These are phyloP conservation scores for Lacerta agilis DNA, from an alignment of 2,797 vertebrate genomes.

Conservation along the genomic window DNA sequence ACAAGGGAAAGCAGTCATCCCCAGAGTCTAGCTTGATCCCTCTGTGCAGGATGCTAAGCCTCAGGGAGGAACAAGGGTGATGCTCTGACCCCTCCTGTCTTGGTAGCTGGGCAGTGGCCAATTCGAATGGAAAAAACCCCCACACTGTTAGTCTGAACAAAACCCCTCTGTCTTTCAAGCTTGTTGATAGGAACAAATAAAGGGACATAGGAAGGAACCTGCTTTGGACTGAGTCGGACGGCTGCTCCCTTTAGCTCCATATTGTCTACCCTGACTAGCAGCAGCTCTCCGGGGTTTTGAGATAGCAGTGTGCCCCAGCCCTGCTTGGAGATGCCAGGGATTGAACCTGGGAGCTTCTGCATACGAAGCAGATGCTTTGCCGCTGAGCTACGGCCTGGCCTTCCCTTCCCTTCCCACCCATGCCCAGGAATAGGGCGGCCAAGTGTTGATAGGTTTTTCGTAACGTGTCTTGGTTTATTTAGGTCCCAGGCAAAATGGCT, in stretches of 20 bases:
- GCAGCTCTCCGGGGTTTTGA: no score
- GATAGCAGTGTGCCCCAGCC: no score
- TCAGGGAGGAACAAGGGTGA: not conserved
- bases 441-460: not conserved
- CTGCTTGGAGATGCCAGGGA: no score
- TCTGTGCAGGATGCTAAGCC: accelerated
- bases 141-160: not conserved
- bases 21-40: accelerated
- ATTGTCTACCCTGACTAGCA: no score
- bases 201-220: not conserved
- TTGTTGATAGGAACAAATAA: no score
- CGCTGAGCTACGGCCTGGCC: no score
- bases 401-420: no score
- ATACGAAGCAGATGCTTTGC: no score
- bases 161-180: not conserved
- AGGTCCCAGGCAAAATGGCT: not conserved
- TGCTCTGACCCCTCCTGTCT: not conserved
- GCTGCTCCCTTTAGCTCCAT: no score
- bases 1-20: not conserved
- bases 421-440: accelerated
- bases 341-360: no score
- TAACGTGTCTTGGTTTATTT: not conserved
- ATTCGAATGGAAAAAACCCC: not conserved
- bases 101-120: not conserved
- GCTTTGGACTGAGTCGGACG: no score